Evolutionary conservation across 2,113 vertebrate species (phyloP), one percentile per base, ranked within the genome.

Genomic region (Neolamprologus sp.): DNA sequence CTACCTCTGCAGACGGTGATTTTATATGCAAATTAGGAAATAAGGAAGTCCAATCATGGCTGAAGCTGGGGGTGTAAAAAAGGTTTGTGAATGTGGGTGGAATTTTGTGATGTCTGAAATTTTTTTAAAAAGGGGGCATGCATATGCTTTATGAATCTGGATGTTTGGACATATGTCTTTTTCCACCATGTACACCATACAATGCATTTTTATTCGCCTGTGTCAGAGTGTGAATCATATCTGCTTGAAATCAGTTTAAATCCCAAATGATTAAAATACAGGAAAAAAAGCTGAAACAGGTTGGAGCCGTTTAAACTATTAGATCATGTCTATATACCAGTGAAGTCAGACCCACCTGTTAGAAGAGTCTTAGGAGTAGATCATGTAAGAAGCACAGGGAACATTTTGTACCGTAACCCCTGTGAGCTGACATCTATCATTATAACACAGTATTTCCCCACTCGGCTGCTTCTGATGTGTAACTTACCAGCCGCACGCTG

Each of bases 391-490:
- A 73, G 85, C 68, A 80, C 57, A 7, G 5, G 23, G 89, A 85
- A 91, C 85, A 87, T 85, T 86, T 89, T 87, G 91, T 88, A 51
- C 90, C 6, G 19, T 60, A 81, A 45, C 54, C 21, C 8, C 57
- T 54, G 53, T 19, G 68, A 91, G 91, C 53, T 53, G 80, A 54
- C 47, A 80, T 84, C 55, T 63, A 82, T 90, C 84, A 91, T 23
- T 81, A 84, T 87, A 85, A 85, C 75, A 65, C 81, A 68, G 82
- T 28, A 86, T 86, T 84, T 87, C 75, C 57, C 21, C 23, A 78
- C 54, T 35, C 10, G 19, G 42, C 82, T 83, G 55, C 47, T 17
- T 90, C 73, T 88, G 84, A 90, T 80, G 47, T 90, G 84, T 28
- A 65, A 87, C 51, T 84, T 80, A 80, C 9, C 58, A 23, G 82